Conservation (phyloP, 2,113 vertebrate species). For the Percina caprodes region DNA sequence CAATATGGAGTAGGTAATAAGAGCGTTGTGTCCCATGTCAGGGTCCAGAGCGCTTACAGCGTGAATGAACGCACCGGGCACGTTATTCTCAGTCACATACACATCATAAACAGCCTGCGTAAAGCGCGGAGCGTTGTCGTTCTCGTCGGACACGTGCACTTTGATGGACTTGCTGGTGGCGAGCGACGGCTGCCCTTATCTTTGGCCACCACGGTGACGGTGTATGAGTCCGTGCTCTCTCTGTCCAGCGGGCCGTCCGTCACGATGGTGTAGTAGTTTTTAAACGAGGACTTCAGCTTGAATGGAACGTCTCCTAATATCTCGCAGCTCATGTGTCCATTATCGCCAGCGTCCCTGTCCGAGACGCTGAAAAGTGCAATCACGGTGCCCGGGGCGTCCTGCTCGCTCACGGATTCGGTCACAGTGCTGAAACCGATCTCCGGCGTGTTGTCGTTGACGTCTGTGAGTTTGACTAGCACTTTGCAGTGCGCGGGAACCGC, state of each 20-base stretch:
- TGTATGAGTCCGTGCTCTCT: conserved; percentile 91
- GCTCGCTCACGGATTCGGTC: conserved; percentile 95
- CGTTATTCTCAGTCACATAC: conserved; percentile 97
- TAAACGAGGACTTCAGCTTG: conserved; percentile 95
- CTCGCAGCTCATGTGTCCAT: conserved; percentile 95
- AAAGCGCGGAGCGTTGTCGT: conserved; percentile 96
- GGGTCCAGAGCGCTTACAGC: conserved; percentile 94
- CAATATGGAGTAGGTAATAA: conserved; percentile 95
- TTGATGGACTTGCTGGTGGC: conserved; percentile 94
- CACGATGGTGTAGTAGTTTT: conserved; percentile 96
- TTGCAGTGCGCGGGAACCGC: conserved; percentile 98
- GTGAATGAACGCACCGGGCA: conserved; percentile 96
- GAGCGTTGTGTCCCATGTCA: conserved; percentile 93
- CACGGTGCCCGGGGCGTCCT: conserved; percentile 93
- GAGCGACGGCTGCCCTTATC: conserved; percentile 91
- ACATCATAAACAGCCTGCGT: conserved; percentile 93
- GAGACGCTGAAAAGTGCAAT: conserved; percentile 97
- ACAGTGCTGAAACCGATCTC: conserved; percentile 98
- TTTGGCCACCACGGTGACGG: conserved; percentile 93
- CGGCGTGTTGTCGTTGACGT: conserved; percentile 96
- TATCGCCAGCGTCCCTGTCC: conserved; percentile 96
- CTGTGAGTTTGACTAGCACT: conserved; percentile 93
- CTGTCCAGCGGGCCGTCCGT: conserved; percentile 94
- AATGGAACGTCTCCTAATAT: conserved; percentile 94
- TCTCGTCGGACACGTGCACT: conserved; percentile 95